phyloP scores from a whole-genome alignment of 2,113 vertebrate genomes.

The Nanorana parkeri region DNA sequence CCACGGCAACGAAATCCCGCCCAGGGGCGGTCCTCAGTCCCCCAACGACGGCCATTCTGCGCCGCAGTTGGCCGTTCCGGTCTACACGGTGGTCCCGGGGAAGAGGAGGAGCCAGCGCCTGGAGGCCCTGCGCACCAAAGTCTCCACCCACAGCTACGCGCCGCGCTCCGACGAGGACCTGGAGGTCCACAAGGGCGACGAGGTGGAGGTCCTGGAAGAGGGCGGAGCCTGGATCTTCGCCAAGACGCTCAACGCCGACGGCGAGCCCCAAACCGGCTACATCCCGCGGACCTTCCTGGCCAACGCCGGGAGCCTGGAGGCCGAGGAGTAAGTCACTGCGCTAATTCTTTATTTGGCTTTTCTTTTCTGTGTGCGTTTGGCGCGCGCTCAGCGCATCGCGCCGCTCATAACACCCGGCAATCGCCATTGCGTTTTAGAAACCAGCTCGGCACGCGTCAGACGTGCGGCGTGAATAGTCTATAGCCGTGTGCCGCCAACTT shows the following conservation, averaged over 20 bases:
- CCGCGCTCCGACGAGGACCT: slow-evolving; percentile 39
- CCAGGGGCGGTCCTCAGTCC: fast-evolving
- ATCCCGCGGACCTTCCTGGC: slow-evolving; percentile 59
- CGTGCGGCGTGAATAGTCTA: no score
- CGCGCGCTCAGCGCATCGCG: no score
- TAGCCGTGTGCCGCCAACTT: no score
- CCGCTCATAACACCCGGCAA: no score
- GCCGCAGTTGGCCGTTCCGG: no score
- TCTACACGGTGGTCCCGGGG: no score
- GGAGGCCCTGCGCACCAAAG: neutral
- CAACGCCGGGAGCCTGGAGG: slow-evolving; percentile 56
- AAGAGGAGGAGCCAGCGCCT: neutral
- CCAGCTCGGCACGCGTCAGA: no score
- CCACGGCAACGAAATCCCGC: no score
- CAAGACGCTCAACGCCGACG: slow-evolving; percentile 9
- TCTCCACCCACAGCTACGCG: slow-evolving; percentile 44
- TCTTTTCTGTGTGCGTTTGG: no score
- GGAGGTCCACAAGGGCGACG: slow-evolving; percentile 57
- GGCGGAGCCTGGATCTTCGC: slow-evolving; percentile 57
- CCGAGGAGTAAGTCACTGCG: slow-evolving; percentile 59
- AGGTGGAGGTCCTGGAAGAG: slow-evolving; percentile 56
- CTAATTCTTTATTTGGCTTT: no score
- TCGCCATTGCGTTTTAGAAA: no score
- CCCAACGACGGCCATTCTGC: neutral
- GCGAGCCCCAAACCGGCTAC: neutral